Conservation (phyloP, 2,888 invertebrate species). For the Pinctada fucata region DNA sequence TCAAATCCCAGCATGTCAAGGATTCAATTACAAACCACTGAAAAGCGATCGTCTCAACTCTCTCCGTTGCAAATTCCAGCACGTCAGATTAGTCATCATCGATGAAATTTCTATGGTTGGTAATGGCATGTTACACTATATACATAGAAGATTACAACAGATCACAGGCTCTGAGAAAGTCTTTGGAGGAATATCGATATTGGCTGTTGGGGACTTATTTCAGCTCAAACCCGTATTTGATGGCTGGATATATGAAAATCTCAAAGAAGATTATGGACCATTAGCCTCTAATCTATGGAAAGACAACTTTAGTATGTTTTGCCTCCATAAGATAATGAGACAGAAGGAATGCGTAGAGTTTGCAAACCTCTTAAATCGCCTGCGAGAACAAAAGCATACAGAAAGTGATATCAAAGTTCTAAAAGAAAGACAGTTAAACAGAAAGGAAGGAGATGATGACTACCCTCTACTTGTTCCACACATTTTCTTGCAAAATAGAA, state of each 20-base stretch:
- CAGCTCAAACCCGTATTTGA: constrained; percentile 26
- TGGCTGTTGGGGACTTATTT: constrained; percentile 41
- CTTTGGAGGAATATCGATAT: constrained; percentile 45
- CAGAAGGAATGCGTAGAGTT: constrained; percentile 49
- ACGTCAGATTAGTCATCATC: constrained; percentile 42
- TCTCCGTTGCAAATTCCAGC: constrained; percentile 19
- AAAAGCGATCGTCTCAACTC: constrained; percentile 31
- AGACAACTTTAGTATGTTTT: constrained; percentile 45
- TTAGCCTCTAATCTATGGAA: constrained; percentile 40
- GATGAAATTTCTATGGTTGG: constrained; percentile 53
- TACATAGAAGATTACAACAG: constrained; percentile 42
- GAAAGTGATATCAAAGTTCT: constrained; percentile 37
- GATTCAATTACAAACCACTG: constrained; percentile 38
- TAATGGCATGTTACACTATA: constrained; percentile 40
- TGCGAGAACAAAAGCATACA: constrained; percentile 44
- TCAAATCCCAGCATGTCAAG: constrained; percentile 35
- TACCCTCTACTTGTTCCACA: too few species aligned
- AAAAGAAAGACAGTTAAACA: constrained; percentile 29
- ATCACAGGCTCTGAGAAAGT: constrained; percentile 35
- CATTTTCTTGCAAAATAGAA: too few species aligned
- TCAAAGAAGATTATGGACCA: constrained; percentile 18
- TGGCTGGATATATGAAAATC: constrained; percentile 9
- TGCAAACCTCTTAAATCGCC: constrained; percentile 49
- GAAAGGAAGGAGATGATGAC: too few species aligned
- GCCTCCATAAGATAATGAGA: constrained; percentile 47